Conservation (phyloP, 2,113 vertebrate species). For the Phalacrocorax pelagicus region DNA sequence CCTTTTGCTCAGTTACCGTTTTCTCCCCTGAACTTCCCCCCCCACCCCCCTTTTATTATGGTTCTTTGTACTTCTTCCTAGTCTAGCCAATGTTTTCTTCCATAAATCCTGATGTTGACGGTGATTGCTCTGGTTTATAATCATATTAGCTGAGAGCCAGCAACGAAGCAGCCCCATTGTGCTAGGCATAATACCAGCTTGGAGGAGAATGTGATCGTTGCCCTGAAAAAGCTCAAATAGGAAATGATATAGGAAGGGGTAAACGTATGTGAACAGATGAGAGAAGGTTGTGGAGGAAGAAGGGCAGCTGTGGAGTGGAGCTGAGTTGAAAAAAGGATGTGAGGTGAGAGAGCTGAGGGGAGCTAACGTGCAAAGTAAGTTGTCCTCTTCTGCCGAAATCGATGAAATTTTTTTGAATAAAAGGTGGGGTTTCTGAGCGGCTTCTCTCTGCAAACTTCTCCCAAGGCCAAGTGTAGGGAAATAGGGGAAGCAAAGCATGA, state of each 20-base stretch:
- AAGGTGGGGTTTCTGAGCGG: background rate
- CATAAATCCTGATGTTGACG: background rate
- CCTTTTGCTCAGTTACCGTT: background rate
- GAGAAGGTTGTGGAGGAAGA: background rate
- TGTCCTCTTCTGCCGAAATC: background rate
- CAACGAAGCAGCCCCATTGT: background rate
- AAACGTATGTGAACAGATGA: background rate
- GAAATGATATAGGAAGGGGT: background rate
- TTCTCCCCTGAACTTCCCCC: background rate
- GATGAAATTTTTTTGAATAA: background rate
- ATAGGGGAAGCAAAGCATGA: background rate
- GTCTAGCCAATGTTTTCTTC: background rate
- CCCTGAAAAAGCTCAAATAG: background rate
- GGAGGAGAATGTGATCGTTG: background rate
- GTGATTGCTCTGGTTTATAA: background rate
- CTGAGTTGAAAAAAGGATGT: background rate
- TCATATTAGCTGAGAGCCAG: background rate
- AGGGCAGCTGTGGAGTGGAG: background rate
- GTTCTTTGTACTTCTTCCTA: background rate
- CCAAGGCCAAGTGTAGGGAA: background rate
- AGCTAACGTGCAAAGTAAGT: rapidly evolving
- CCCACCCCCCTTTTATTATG: background rate
- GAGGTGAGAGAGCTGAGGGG: background rate
- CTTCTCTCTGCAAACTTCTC: background rate
- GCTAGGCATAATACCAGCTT: background rate